These are phyloP conservation scores for Mallateleia sp. DNA, from an alignment of 2,888 invertebrate species.

Conservation along the genomic window DNA sequence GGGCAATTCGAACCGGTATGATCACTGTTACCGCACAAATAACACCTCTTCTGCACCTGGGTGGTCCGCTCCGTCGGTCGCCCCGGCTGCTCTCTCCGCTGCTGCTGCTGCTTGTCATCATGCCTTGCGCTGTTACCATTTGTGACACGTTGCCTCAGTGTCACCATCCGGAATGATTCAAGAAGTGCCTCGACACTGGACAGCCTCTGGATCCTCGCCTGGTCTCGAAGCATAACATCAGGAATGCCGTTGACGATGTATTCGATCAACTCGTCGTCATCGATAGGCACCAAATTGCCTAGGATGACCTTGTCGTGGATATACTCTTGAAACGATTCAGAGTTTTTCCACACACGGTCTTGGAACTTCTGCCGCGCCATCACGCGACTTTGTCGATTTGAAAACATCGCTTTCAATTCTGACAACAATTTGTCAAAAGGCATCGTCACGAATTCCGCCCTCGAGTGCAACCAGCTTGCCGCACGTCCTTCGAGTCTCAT, in stretches of 20 bases:
- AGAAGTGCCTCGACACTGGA: neutral
- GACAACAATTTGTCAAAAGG: neutral
- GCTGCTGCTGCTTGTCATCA: no score
- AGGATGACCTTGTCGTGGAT: neutral
- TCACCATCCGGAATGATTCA: no score
- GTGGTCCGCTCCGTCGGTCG: no score
- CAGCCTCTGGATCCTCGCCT: neutral
- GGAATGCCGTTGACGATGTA: neutral
- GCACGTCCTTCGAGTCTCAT: neutral
- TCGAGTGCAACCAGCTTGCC: neutral
- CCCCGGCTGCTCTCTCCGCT: no score
- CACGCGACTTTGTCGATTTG: neutral
- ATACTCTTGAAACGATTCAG: neutral
- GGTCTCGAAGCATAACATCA: neutral
- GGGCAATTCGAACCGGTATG: neutral
- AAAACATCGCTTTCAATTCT: constrained; percentile 4
- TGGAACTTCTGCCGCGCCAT: neutral
- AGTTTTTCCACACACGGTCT: neutral
- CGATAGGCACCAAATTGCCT: neutral
- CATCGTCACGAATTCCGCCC: neutral
- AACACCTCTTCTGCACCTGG: no score
- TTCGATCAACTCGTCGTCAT: neutral
- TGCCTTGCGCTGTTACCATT: neutral
- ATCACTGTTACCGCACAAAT: neutral
- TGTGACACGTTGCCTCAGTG: neutral